phyloP scores from a whole-genome alignment of 2,888 invertebrate genomes.

The Aquatica leii region DNA sequence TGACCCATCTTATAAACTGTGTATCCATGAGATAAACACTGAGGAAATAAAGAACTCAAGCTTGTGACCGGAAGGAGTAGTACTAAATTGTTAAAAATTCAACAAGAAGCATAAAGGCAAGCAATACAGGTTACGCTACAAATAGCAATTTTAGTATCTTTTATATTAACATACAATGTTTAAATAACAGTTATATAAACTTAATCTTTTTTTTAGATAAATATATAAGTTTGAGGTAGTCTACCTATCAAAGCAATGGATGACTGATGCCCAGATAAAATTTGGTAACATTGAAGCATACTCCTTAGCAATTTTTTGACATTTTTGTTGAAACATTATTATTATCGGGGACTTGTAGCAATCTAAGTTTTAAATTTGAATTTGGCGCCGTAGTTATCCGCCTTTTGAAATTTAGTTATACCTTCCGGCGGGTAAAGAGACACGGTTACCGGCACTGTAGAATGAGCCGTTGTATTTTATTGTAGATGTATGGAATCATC shows the following conservation, averaged over 20 bases:
- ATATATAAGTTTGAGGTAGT: background rate
- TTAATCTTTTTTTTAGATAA: background rate
- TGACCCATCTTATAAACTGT: background rate
- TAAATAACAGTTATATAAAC: background rate
- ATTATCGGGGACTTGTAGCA: too few relatives aligned
- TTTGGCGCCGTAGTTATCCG: too few relatives aligned
- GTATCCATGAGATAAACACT: background rate
- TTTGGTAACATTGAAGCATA: background rate
- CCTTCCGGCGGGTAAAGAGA: too few relatives aligned
- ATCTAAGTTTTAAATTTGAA: too few relatives aligned
- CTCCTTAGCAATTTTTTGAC: background rate
- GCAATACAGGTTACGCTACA: background rate
- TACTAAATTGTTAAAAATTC: background rate
- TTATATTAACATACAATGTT: constrained; percentile 2
- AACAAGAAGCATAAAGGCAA: background rate
- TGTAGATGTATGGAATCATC: too few relatives aligned
- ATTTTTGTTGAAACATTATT: background rate
- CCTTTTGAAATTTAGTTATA: too few relatives aligned
- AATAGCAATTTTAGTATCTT: background rate
- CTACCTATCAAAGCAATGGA: background rate
- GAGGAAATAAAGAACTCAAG: background rate
- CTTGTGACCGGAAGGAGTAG: background rate
- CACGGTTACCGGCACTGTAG: too few relatives aligned
- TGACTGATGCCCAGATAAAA: constrained; percentile 1
- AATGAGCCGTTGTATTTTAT: too few relatives aligned